Evolutionary conservation across 1,140 invertebrate species (phyloP).

Genomic region (Bilobella aurantiaca): DNA sequence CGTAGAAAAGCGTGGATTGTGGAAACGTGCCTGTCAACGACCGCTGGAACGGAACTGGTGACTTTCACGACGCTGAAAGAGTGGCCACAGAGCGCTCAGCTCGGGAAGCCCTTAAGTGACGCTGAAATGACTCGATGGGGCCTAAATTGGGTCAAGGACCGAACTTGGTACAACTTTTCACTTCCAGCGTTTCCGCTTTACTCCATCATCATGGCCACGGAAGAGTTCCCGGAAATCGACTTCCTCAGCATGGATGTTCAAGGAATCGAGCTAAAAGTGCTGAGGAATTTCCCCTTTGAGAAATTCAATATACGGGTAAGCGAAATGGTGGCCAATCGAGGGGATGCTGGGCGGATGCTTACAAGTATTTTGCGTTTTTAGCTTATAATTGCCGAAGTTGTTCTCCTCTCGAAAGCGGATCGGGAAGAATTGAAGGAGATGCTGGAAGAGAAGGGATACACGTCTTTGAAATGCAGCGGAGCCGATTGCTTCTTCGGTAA

Average conservation of each 20-base stretch:
- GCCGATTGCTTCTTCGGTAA: too few species aligned
- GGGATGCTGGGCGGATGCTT: too few species aligned
- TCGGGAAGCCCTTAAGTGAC: not conserved
- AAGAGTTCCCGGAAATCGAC: not conserved
- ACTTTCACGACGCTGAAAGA: not conserved
- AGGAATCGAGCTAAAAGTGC: not conserved
- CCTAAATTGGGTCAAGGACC: not conserved
- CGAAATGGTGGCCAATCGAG: too few species aligned
- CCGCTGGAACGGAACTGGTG: too few species aligned
- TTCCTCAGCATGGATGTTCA: not conserved
- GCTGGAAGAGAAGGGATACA: too few species aligned
- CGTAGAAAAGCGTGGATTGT: too few species aligned
- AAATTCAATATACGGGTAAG: not conserved
- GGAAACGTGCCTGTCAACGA: too few species aligned
- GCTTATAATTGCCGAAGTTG: too few species aligned
- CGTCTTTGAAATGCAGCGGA: too few species aligned
- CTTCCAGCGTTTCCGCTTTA: not conserved
- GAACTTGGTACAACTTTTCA: not conserved
- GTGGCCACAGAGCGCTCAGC: not conserved
- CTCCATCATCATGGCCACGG: not conserved
- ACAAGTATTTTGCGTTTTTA: too few species aligned
- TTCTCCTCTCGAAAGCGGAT: too few species aligned
- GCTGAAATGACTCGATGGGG: not conserved
- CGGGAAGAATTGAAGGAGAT: too few species aligned
- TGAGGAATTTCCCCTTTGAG: not conserved